These are phyloP conservation scores for Hydrolagus colliei DNA, from an alignment of 2,797 vertebrate species.

Conservation along the genomic window DNA sequence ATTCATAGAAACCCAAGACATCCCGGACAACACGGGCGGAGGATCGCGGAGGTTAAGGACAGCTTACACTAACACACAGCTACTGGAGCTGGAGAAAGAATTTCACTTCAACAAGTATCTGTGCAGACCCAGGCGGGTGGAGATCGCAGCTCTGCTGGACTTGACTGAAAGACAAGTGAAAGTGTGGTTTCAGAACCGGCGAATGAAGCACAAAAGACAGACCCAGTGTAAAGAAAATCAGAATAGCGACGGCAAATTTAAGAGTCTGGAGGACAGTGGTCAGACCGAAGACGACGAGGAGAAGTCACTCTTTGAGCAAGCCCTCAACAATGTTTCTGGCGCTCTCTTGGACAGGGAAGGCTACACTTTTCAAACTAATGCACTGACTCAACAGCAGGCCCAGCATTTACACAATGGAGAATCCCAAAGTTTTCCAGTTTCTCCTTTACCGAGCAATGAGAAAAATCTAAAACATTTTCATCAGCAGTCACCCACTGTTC, in stretches of 20 bases:
- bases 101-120: constrained; percentile 98
- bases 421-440: constrained; percentile 75
- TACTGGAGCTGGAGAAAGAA: constrained; percentile 94
- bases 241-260: constrained; percentile 72
- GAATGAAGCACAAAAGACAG: constrained; percentile 96
- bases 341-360: constrained; percentile 78
- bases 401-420: constrained; percentile 82
- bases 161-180: constrained; percentile 94
- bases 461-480: constrained; percentile 99
- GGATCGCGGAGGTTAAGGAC: constrained; percentile 83
- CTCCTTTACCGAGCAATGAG: constrained; percentile 92
- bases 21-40: constrained; percentile 70
- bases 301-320: constrained; percentile 72
- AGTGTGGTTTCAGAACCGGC: constrained; percentile 95
- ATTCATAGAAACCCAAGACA: constrained; percentile 79
- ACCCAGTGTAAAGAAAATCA: constrained; percentile 92
- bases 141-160: constrained; percentile 86
- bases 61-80: constrained; percentile 92
- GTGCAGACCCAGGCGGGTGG: constrained; percentile 84
- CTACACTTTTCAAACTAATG: constrained; percentile 80
- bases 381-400: constrained; percentile 72
- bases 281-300: constrained; percentile 64
- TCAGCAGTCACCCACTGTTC: constrained; percentile 81
- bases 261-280: constrained; percentile 70
- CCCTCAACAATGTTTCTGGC: constrained; percentile 62